Evolutionary conservation across 2,113 vertebrate genomes (phyloP).

Genomic region (Hippoglossus stenolepis): DNA sequence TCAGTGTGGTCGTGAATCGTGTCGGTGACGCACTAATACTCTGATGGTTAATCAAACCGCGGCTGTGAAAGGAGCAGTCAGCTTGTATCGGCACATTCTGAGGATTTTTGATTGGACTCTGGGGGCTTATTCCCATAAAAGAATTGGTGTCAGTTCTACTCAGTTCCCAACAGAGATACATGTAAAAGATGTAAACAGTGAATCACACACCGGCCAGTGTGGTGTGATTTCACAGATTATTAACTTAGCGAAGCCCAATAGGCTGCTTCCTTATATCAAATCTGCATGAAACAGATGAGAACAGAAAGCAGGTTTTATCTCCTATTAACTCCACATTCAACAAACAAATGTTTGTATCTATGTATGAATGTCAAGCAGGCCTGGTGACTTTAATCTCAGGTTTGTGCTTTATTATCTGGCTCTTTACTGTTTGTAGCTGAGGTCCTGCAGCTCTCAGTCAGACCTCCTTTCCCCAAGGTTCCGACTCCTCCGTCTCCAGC

Average conservation of each 20-base stretch:
- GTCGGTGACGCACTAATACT: not conserved
- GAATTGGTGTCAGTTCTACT: not conserved
- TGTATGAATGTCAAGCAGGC: too few relatives aligned
- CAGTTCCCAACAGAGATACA: conserved; percentile 10
- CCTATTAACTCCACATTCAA: too few relatives aligned
- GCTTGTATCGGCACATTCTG: not conserved
- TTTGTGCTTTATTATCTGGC: not conserved
- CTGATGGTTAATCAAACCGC: conserved; percentile 2
- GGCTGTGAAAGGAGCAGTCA: not conserved
- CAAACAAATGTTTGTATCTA: too few relatives aligned
- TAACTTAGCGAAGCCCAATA: not conserved
- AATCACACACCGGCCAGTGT: not conserved
- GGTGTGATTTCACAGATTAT: not conserved
- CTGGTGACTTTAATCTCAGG: not conserved
- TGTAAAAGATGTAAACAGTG: not conserved
- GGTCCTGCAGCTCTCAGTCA: not conserved
- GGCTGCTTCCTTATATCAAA: not conserved
- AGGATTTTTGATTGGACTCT: conserved; percentile 30
- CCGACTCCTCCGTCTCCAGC: not conserved
- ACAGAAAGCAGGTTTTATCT: too few relatives aligned
- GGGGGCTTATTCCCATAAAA: not conserved
- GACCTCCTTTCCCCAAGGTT: not conserved
- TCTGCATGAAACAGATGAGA: not conserved
- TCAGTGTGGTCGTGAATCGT: not conserved
- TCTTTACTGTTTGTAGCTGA: not conserved